Evolutionary conservation across 2,888 invertebrate genomes (phyloP).

Genomic region (Aspidiotus destructor): DNA sequence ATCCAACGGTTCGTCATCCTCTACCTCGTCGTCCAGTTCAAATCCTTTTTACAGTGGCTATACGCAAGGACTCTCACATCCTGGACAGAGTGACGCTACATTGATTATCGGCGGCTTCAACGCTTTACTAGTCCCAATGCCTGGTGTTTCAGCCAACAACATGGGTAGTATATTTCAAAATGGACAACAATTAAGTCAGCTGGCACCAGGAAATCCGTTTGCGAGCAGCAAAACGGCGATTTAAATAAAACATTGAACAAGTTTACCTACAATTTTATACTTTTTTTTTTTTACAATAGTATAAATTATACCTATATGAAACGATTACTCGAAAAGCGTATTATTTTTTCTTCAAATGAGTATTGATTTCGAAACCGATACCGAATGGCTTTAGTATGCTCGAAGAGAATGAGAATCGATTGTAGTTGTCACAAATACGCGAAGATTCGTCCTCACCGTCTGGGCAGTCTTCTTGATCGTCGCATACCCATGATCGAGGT

Average conservation of each 20-base stretch:
- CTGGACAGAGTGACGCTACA: constrained; percentile 10
- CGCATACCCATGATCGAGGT: constrained; percentile 42
- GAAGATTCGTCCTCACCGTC: constrained; percentile 41
- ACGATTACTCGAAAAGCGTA: neutral
- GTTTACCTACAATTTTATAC: neutral
- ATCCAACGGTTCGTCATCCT: neutral
- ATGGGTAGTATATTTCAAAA: constrained; percentile 30
- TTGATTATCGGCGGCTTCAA: constrained; percentile 34
- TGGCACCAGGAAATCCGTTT: constrained; percentile 23
- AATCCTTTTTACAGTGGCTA: neutral
- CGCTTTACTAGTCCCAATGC: constrained; percentile 25
- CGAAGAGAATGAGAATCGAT: constrained; percentile 18
- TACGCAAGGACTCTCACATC: too few species aligned
- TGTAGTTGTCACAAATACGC: constrained; percentile 20
- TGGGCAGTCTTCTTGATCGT: constrained; percentile 42
- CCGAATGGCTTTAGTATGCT: constrained; percentile 27
- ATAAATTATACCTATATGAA: neutral
- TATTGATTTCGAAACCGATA: constrained; percentile 27
- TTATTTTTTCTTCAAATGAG: constrained; percentile 21
- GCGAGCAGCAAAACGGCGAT: neutral
- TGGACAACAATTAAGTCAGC: constrained; percentile 33
- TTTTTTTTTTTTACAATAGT: neutral
- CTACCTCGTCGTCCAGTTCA: neutral
- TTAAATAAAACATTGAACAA: neutral
- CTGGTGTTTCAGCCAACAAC: constrained; percentile 25